Evolutionary conservation across 2,888 invertebrate species (phyloP).

Genomic region (Limnephilus lunatus): DNA sequence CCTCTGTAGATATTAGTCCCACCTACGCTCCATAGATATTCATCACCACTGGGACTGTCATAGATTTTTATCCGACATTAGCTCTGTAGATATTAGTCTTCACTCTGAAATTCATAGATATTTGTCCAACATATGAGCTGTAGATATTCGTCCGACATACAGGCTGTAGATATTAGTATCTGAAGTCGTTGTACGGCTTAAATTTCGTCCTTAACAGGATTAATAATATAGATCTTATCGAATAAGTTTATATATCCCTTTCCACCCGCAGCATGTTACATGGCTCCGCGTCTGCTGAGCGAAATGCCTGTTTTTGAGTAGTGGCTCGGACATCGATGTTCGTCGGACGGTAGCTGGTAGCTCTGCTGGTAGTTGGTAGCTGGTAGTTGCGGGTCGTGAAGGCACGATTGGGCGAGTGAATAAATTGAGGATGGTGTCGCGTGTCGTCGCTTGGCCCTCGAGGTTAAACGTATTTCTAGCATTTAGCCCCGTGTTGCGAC

Average conservation of each 20-base stretch:
- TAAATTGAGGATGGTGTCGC: conserved; percentile 46
- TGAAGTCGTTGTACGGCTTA: background rate
- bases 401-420: conserved; percentile 43
- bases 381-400: conserved; percentile 40
- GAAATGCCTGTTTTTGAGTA: background rate
- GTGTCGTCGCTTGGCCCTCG: conserved; percentile 27
- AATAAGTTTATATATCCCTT: background rate
- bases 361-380: conserved; percentile 23
- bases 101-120: too few relatives aligned
- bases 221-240: background rate
- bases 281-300: background rate
- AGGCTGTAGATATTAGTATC: too few relatives aligned
- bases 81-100: too few relatives aligned
- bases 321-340: conserved; percentile 20
- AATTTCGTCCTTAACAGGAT: background rate
- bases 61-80: too few relatives aligned
- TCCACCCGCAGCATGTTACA: background rate
- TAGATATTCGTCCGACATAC: too few relatives aligned
- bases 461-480: conserved; percentile 37
- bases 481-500: conserved; percentile 6
- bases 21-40: too few relatives aligned
- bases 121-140: too few relatives aligned
- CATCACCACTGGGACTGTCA: too few relatives aligned
- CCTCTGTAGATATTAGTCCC: too few relatives aligned
- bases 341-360: conserved; percentile 30